phyloP scores from a whole-genome alignment of 2,113 vertebrate species.

The Calyptommatus sinebrachiatus region DNA sequence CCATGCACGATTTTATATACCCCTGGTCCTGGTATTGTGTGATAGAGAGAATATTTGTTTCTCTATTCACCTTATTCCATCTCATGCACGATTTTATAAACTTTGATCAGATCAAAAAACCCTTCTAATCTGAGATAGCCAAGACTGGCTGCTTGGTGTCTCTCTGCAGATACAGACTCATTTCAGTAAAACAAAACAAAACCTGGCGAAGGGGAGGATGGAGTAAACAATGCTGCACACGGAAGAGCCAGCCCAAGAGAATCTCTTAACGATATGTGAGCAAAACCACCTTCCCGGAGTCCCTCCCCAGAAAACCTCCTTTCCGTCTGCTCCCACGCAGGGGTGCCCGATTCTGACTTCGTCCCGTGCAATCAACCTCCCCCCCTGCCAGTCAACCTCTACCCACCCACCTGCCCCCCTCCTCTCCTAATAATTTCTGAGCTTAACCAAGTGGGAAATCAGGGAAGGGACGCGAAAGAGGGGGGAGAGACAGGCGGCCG shows the following conservation, averaged over 20 bases:
- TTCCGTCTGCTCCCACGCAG: not conserved
- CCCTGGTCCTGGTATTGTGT: too few relatives aligned
- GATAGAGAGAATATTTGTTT: too few relatives aligned
- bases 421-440: constrained; percentile 10
- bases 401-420: not conserved
- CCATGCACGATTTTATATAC: too few relatives aligned
- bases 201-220: not conserved
- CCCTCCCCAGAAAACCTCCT: not conserved
- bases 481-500: not conserved
- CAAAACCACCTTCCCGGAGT: not conserved
- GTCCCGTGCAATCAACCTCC: not conserved
- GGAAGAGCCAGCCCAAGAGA: not conserved
- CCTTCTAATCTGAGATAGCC: not conserved
- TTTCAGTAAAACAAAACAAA: not conserved
- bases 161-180: not conserved
- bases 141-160: not conserved
- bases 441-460: constrained; percentile 21
- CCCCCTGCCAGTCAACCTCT: not conserved
- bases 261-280: too few relatives aligned
- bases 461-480: not conserved
- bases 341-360: not conserved
- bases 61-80: too few relatives aligned
- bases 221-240: too few relatives aligned
- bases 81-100: too few relatives aligned
- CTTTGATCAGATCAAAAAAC: not conserved